phyloP scores from a whole-genome alignment of 2,888 invertebrate species.

The Gari tellinella region DNA sequence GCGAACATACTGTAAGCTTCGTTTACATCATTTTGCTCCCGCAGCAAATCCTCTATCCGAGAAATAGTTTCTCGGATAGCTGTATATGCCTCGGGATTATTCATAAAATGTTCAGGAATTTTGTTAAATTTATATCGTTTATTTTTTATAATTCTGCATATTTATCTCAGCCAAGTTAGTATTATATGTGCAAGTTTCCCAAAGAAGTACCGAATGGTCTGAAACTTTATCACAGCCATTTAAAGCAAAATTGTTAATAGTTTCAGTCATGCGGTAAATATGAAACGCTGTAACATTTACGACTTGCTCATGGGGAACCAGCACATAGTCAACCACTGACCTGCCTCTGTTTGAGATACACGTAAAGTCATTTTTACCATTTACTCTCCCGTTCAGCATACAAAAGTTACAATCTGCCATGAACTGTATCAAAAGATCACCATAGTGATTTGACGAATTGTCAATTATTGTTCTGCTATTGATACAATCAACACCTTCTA shows the following conservation, averaged over 20 bases:
- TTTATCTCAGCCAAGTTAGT: slow-evolving; percentile 5
- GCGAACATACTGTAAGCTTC: slow-evolving; percentile 1
- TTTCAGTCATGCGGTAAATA: slow-evolving; percentile 19
- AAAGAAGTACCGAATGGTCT: slow-evolving; percentile 7
- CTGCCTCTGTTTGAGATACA: slow-evolving; percentile 3
- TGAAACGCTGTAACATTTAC: not conserved
- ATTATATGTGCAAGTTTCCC: too few relatives aligned
- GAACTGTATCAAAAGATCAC: slow-evolving; percentile 23
- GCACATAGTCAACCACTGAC: too few relatives aligned
- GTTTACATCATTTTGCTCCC: slow-evolving; percentile 5
- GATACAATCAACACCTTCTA: slow-evolving; percentile 36
- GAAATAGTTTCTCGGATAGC: not conserved
- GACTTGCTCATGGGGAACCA: slow-evolving; percentile 9
- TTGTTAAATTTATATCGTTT: not conserved
- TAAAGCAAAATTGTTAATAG: slow-evolving; percentile 8
- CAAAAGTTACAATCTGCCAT: slow-evolving; percentile 4
- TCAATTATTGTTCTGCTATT: slow-evolving; percentile 20
- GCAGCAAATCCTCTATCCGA: slow-evolving; percentile 2
- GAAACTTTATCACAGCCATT: slow-evolving; percentile 18
- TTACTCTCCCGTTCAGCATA: slow-evolving; percentile 32
- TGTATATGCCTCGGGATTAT: too few relatives aligned
- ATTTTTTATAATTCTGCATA: slow-evolving; percentile 1
- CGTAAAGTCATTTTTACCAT: slow-evolving; percentile 19
- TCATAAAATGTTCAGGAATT: not conserved
- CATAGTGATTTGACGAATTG: slow-evolving; percentile 16